phyloP scores from a whole-genome alignment of 2,888 invertebrate species.

The Maniola hyperantus region DNA sequence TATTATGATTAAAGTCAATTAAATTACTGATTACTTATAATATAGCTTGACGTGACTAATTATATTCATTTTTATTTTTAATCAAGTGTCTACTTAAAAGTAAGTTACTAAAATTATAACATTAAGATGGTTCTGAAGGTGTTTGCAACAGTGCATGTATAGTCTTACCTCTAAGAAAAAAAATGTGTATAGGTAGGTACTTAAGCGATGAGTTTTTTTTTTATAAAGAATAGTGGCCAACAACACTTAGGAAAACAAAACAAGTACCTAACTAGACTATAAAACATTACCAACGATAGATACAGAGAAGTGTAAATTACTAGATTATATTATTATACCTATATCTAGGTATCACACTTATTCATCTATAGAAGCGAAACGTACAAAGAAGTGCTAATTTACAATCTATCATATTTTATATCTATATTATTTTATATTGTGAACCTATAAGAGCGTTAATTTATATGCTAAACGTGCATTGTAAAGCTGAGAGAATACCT shows the following conservation, averaged over 20 bases:
- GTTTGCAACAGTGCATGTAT: not conserved
- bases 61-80: not conserved
- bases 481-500: not conserved
- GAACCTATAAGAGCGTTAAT: not conserved
- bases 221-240: too few relatives aligned
- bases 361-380: not conserved
- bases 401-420: conserved; percentile 19
- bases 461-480: conserved; percentile 14
- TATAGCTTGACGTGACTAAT: not conserved
- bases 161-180: not conserved
- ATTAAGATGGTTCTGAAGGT: not conserved
- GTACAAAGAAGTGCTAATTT: conserved; percentile 16
- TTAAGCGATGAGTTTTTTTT: not conserved
- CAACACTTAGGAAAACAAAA: not conserved
- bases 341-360: not conserved
- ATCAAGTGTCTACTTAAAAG: not conserved
- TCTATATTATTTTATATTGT: not conserved
- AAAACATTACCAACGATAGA: not conserved
- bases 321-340: not conserved
- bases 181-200: too few relatives aligned
- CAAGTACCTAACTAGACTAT: not conserved
- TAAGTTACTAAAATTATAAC: too few relatives aligned
- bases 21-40: conserved; percentile 12
- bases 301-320: conserved; percentile 6
- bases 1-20: conserved; percentile 8